Evolutionary conservation across 1,140 invertebrate genomes (phyloP), one percentile per base, ranked within the genome.

Genomic region (Aleiodes sp.): DNA sequence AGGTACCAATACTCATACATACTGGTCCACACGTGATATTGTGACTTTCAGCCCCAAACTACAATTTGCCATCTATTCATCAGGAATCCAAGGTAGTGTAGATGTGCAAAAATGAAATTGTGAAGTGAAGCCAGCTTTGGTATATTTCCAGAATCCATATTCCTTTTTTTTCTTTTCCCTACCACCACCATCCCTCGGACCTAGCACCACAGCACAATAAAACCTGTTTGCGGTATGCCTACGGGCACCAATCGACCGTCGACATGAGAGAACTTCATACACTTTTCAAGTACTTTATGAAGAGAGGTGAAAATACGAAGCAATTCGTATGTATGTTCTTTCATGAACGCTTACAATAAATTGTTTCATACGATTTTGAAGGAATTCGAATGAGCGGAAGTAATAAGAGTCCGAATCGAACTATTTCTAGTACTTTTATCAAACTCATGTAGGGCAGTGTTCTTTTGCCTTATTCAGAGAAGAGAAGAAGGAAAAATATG

Each of bases 101-200:
- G 16, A 24, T 21, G 46, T 4, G 46, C n/a, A 52, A 52, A 52
- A 52, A 52, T 52, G 26, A 21, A 52, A 52, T 52, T 52, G 46
- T 52, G 16, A 52, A 52, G 46, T 52, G 46, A 52, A 52, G 21
- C 16, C 21, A 16, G 46, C n/a, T 52, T 21, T 52, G 46, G 46
- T 52, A 52, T 52, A 52, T 52, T 52, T 52, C 46, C 46, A 52
- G 46, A 52, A 52, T 52, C 46, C 46, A 52, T 52, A 52, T 52
- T 21, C 46, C 39, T 21, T 52, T 52, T 52, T 52, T 52, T 21
- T 21, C 39, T 21, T 52, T 52, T 52, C 26, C 26, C 46, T 16
- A 46, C 6, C 16, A 19, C 21, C 46, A 24, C 46, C 46, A 24
- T 52, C 46, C 46, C 16, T 21, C 46, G 14, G 46, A 19, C 41